Conservation (phyloP, 2,113 vertebrate species). For the Pteronura brasiliensis region DNA sequence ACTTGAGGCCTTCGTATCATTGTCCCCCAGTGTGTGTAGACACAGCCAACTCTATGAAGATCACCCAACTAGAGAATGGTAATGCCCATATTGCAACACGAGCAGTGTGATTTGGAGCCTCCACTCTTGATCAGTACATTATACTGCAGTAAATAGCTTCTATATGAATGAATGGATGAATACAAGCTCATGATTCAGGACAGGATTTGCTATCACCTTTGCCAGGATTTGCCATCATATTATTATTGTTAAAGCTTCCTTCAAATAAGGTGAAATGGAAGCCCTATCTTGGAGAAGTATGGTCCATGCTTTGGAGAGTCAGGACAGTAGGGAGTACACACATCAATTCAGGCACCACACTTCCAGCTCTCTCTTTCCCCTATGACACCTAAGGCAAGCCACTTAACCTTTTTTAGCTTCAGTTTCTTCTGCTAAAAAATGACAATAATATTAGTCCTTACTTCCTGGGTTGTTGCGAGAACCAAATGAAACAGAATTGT, state of each 20-base stretch:
- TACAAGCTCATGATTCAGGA: background rate
- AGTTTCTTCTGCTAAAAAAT: background rate
- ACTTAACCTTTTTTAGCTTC: background rate
- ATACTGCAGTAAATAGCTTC: background rate
- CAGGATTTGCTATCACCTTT: background rate
- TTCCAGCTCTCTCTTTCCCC: background rate
- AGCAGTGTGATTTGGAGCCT: background rate
- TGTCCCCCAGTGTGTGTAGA: background rate
- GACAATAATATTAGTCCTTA: background rate
- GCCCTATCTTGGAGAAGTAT: background rate
- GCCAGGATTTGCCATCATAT: background rate
- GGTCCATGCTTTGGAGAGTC: background rate
- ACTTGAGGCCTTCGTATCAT: background rate
- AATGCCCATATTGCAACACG: background rate
- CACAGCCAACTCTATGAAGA: background rate
- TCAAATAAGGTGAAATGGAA: background rate
- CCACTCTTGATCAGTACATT: background rate
- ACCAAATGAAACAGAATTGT: background rate
- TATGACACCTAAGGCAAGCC: background rate
- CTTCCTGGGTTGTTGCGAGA: background rate
- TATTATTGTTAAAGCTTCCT: background rate
- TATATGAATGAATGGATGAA: background rate
- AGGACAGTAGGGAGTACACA: background rate
- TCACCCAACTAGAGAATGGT: background rate
- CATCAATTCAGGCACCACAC: background rate